Evolutionary conservation across 2,888 invertebrate species (phyloP).

Genomic region (Catocala nupta): DNA sequence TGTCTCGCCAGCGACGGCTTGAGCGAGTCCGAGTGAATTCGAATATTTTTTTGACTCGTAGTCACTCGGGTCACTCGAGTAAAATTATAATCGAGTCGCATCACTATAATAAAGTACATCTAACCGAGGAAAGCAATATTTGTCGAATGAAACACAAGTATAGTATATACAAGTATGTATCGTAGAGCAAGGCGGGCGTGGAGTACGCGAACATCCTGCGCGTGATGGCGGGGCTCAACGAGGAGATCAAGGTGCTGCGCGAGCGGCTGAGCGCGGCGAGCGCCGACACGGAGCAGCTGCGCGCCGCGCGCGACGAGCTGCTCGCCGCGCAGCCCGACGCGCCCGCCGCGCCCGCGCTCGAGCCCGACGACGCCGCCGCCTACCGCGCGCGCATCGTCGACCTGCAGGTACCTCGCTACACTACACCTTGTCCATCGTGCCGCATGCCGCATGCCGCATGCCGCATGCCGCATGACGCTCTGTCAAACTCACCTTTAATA

Average conservation of each 20-base stretch:
- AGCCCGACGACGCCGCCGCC: slow-evolving; percentile 64
- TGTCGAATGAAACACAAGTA: slow-evolving; percentile 5
- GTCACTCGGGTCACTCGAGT: too few species aligned
- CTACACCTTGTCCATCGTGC: too few species aligned
- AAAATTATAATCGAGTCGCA: too few species aligned
- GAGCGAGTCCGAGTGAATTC: too few species aligned
- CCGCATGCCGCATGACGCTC: too few species aligned
- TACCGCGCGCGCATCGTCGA: slow-evolving; percentile 70
- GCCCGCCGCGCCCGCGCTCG: slow-evolving; percentile 51
- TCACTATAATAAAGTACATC: too few species aligned
- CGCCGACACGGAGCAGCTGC: slow-evolving; percentile 74
- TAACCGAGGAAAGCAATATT: too few species aligned
- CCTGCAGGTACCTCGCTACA: slow-evolving; percentile 66
- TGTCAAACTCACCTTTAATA: too few species aligned
- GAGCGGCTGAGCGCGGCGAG: slow-evolving; percentile 65
- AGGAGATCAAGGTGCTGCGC: slow-evolving; percentile 79
- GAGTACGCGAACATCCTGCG: slow-evolving; percentile 81
- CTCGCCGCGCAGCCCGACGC: slow-evolving; percentile 68
- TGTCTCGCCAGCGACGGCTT: too few species aligned
- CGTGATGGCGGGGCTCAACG: slow-evolving; percentile 82
- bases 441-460: too few species aligned
- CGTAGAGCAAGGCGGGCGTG: slow-evolving; percentile 74
- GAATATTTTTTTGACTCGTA: too few species aligned
- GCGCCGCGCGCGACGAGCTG: slow-evolving; percentile 76
- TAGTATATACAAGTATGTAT: slow-evolving; percentile 15